Conservation (phyloP, 2,113 vertebrate genomes). For the Ahaetulla prasina region DNA sequence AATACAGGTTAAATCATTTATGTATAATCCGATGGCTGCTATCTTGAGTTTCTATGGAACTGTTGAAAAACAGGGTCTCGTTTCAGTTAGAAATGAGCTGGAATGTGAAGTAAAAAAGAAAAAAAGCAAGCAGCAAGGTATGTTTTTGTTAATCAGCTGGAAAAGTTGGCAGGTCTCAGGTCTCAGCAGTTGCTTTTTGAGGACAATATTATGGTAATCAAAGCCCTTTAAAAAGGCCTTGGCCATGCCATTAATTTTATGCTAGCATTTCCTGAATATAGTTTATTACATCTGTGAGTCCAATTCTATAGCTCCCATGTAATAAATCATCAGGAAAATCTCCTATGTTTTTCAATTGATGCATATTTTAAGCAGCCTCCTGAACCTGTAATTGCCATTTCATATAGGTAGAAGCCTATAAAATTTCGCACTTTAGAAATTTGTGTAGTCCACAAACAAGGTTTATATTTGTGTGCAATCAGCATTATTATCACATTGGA, state of each 20-base stretch:
- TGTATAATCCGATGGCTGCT: neutral
- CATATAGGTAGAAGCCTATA: neutral
- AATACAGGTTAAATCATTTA: neutral
- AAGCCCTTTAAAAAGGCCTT: neutral
- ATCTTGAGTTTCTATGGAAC: neutral
- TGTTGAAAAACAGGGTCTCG: neutral
- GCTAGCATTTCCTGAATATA: neutral
- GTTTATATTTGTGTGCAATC: neutral
- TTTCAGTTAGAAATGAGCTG: neutral
- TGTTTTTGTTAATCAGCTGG: neutral
- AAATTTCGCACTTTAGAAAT: neutral
- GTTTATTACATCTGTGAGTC: neutral
- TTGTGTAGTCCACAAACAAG: neutral
- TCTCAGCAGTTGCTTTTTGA: neutral
- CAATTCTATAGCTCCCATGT: neutral
- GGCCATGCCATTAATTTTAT: neutral
- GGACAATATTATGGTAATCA: neutral
- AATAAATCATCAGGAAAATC: neutral
- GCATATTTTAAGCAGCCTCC: neutral
- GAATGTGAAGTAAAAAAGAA: neutral
- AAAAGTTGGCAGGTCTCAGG: neutral
- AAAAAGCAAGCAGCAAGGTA: neutral
- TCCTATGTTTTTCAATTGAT: neutral
- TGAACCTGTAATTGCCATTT: neutral
- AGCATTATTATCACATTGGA: neutral